These are phyloP conservation scores for Porites evermanni DNA, from an alignment of 92 coral and sea anemone genomes.

Conservation along the genomic window DNA sequence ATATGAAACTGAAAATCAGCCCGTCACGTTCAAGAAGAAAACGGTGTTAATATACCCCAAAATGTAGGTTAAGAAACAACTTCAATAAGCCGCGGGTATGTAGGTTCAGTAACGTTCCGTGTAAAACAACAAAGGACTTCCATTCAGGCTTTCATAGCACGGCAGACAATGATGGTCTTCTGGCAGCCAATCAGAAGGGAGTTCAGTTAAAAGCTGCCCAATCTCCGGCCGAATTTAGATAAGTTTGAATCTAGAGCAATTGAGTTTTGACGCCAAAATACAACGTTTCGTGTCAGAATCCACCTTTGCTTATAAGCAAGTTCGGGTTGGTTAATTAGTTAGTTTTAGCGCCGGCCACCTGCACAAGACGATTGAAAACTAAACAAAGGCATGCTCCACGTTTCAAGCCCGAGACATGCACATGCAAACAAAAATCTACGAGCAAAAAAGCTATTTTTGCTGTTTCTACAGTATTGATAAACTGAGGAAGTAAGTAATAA, in stretches of 20 bases:
- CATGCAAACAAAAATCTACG: neutral
- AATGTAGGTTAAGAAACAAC: neutral
- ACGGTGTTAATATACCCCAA: neutral
- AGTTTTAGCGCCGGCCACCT: neutral
- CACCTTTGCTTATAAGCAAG: neutral
- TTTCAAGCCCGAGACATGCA: neutral
- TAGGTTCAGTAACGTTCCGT: neutral
- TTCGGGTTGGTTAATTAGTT: neutral
- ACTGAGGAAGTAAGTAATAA: neutral
- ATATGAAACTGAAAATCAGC: neutral
- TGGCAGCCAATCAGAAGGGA: conserved; percentile 17
- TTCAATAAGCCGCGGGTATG: conserved; percentile 2
- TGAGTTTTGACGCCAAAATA: neutral
- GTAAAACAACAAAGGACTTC: conserved; percentile 76
- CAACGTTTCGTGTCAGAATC: neutral
- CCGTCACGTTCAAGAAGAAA: neutral
- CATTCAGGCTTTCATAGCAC: conserved; percentile 22
- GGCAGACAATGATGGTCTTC: conserved; percentile 7
- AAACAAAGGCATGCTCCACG: neutral
- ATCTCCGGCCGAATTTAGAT: no score
- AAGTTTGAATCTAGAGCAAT: neutral
- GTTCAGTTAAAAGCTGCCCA: neutral
- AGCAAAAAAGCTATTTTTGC: neutral
- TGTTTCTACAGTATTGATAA: neutral
- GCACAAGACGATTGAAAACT: neutral